Percentiles rank a stretch among this genome's conserved stretches.
Conservation (phyloP, 2,888 invertebrate genomes). For the Axea sp. region DNA sequence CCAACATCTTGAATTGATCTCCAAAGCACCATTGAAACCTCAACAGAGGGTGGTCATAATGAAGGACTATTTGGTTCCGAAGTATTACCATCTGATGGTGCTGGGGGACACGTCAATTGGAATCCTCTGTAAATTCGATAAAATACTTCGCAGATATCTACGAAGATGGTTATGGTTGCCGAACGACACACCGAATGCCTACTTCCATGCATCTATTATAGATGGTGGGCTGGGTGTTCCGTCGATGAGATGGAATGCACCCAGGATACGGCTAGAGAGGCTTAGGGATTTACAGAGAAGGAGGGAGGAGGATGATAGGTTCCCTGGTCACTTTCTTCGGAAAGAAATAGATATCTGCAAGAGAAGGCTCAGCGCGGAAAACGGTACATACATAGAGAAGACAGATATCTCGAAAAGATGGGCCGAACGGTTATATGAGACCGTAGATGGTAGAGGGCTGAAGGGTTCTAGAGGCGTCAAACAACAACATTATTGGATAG, state of each 20-base stretch:
- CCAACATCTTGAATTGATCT: conserved; percentile 43
- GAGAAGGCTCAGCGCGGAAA: too few species aligned
- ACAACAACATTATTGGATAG: conserved; percentile 46
- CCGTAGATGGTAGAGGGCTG: conserved; percentile 25
- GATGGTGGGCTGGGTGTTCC: conserved; percentile 7
- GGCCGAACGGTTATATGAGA: conserved; percentile 2
- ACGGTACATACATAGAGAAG: too few species aligned
- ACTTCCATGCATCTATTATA: not conserved
- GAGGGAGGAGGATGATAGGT: not conserved
- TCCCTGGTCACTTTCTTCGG: not conserved
- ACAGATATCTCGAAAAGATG: not conserved
- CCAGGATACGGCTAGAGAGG: not conserved
- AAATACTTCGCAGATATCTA: not conserved
- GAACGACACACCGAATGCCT: not conserved
- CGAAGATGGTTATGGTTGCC: conserved; percentile 13
- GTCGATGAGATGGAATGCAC: not conserved
- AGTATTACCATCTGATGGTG: not conserved
- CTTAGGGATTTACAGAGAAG: not conserved
- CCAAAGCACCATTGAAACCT: conserved; percentile 54
- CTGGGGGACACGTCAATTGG: not conserved
- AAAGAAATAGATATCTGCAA: not conserved
- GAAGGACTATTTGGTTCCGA: conserved; percentile 5
- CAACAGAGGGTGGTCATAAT: conserved; percentile 55
- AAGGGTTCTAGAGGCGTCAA: not conserved
- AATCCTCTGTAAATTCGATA: not conserved